Percentiles rank a stretch among this genome's conserved stretches.
These are phyloP conservation scores for Meganola albula DNA, from an alignment of 2,888 invertebrate genomes.

Conservation along the genomic window DNA sequence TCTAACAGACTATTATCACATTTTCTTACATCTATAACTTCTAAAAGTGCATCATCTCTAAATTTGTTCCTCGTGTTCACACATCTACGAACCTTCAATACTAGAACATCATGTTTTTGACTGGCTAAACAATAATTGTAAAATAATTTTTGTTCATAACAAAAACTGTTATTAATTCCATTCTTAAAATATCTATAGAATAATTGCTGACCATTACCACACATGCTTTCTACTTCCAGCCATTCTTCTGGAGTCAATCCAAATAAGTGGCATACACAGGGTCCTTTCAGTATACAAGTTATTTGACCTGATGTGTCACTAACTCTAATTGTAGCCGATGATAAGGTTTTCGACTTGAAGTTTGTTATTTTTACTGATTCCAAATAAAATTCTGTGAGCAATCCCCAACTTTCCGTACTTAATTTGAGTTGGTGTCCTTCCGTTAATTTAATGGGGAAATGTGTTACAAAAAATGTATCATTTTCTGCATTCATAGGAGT, in stretches of 20 bases:
- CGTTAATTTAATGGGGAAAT: slow-evolving; percentile 49
- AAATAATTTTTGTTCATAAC: slow-evolving; percentile 60
- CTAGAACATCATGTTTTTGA: slow-evolving; percentile 49
- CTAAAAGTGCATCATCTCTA: slow-evolving; percentile 52
- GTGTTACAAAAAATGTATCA: slow-evolving; percentile 36
- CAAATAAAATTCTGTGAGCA: slow-evolving; percentile 56
- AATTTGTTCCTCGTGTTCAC: slow-evolving; percentile 54
- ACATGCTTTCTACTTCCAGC: slow-evolving; percentile 54
- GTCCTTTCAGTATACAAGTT: slow-evolving; percentile 55
- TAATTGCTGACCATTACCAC: slow-evolving; percentile 47
- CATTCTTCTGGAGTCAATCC: slow-evolving; percentile 52
- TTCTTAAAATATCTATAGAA: slow-evolving; percentile 68
- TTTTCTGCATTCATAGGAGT: slow-evolving; percentile 30
- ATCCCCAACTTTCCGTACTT: slow-evolving; percentile 50
- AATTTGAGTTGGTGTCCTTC: slow-evolving; percentile 48
- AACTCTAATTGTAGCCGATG: slow-evolving; percentile 56
- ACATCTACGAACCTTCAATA: slow-evolving; percentile 49
- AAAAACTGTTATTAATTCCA: slow-evolving; percentile 50
- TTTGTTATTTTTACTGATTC: slow-evolving; percentile 66
- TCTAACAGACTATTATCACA: slow-evolving; percentile 47
- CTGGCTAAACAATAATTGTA: slow-evolving; percentile 62
- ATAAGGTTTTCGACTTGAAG: slow-evolving; percentile 31
- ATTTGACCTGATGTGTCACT: slow-evolving; percentile 57
- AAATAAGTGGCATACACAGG: slow-evolving; percentile 51
- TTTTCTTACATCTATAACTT: slow-evolving; percentile 48